phyloP scores from a whole-genome alignment of 2,113 vertebrate species.

The Atherinomorus stipes region DNA sequence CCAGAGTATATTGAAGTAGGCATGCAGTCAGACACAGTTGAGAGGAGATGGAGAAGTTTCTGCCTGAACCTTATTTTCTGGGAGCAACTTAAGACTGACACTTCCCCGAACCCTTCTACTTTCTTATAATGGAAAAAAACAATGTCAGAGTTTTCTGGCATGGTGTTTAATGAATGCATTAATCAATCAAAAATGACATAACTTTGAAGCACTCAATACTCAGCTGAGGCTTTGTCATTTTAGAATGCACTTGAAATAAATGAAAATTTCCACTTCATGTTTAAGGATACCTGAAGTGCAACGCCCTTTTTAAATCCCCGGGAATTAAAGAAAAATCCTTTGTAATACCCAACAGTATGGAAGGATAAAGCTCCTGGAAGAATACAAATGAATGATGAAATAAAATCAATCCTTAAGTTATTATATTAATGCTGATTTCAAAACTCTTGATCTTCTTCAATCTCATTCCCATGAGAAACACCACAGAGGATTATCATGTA shows the following conservation, averaged over 20 bases:
- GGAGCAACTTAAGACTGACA: conserved; percentile 33
- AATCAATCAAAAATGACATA: not conserved
- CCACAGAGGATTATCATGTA: no score
- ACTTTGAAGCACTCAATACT: not conserved
- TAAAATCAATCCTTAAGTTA: no score
- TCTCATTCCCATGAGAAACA: no score
- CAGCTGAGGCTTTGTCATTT: conserved; percentile 10
- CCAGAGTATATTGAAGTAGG: conserved; percentile 65
- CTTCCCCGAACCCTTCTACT: conserved; percentile 37
- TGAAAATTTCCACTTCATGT: not conserved
- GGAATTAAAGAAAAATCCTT: not conserved
- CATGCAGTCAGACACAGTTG: conserved; percentile 59
- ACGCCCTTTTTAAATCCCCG: not conserved
- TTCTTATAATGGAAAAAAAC: conserved; percentile 46
- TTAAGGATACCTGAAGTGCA: conserved; percentile 8
- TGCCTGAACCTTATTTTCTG: conserved; percentile 57
- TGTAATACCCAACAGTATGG: conserved; percentile 16
- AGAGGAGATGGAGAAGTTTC: conserved; percentile 51
- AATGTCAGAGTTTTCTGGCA: conserved; percentile 19
- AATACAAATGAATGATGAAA: no score
- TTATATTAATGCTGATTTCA: no score
- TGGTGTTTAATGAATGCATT: conserved; percentile 24
- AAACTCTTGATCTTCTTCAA: no score
- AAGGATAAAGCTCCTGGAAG: conserved; percentile 6
- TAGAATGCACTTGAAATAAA: not conserved